Evolutionary conservation across 2,888 invertebrate species (phyloP).

Genomic region (Lycia hirtaria): DNA sequence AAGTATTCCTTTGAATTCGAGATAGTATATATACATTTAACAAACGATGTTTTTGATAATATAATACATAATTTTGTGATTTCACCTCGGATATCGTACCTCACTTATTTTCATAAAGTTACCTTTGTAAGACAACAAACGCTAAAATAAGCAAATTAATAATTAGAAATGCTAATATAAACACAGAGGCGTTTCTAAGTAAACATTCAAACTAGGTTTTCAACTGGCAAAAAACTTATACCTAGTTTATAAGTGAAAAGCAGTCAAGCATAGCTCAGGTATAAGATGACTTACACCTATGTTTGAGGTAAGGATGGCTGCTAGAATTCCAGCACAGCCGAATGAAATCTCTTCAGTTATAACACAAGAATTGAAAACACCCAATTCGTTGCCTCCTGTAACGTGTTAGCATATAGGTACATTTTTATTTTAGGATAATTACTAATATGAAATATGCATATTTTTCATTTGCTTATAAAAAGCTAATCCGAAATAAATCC

Average conservation of each 20-base stretch:
- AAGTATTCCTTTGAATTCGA: no score
- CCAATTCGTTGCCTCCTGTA: constrained; percentile 84
- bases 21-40: no score
- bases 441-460: no score
- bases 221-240: neutral
- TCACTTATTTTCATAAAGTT: no score
- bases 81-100: no score
- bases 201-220: neutral
- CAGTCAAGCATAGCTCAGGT: neutral
- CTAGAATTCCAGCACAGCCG: constrained; percentile 86
- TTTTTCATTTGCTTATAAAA: no score
- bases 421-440: no score
- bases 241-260: neutral
- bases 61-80: no score
- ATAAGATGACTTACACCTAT: constrained; percentile 58
- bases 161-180: neutral
- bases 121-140: no score
- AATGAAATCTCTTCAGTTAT: constrained; percentile 78
- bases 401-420: constrained; percentile 41
- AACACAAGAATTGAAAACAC: constrained; percentile 73
- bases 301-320: constrained; percentile 55
- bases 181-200: neutral
- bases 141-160: no score
- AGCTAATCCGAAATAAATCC: no score
- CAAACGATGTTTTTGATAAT: no score